Percentiles rank a stretch among this genome's conserved stretches.
These are phyloP conservation scores for Spinibarbus caldwelli DNA, from an alignment of 2,797 vertebrate genomes.

Conservation along the genomic window DNA sequence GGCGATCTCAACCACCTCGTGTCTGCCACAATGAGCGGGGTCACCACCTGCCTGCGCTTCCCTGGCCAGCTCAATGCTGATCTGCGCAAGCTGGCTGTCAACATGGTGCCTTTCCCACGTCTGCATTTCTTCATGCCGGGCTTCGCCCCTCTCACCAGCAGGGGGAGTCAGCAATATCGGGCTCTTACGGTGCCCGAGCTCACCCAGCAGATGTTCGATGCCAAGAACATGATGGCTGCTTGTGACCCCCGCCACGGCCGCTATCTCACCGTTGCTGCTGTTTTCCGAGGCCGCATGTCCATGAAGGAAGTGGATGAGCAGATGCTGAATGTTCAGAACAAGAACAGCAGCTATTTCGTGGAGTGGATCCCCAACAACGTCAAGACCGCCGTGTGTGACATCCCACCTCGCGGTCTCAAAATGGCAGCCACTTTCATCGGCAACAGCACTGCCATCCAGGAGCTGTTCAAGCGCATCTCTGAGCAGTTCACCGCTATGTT, in stretches of 20 bases:
- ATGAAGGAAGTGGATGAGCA: constrained; percentile 90
- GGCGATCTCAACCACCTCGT: constrained; percentile 83
- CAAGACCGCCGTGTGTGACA: constrained; percentile 86
- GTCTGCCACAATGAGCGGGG: constrained; percentile 83
- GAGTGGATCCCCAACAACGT: constrained; percentile 89
- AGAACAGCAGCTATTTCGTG: constrained; percentile 87
- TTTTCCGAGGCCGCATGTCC: constrained; percentile 87
- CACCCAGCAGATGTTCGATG: constrained; percentile 86
- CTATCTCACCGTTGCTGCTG: constrained; percentile 85
- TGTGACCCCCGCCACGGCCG: constrained; percentile 85
- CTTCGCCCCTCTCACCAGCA: constrained; percentile 80
- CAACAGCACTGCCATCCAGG: constrained; percentile 73
- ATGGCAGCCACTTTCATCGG: constrained; percentile 85
- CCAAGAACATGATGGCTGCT: constrained; percentile 89
- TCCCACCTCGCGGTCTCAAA: constrained; percentile 84
- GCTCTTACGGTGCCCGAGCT: constrained; percentile 84
- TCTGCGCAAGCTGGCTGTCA: constrained; percentile 80
- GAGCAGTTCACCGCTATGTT: constrained; percentile 81
- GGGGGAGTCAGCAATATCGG: constrained; percentile 83
- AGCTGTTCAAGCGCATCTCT: constrained; percentile 73
- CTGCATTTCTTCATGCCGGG: constrained; percentile 85
- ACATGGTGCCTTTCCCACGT: constrained; percentile 84
- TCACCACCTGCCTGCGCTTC: constrained; percentile 83
- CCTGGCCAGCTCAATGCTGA: constrained; percentile 83
- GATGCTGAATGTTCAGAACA: constrained; percentile 88